Percentiles rank a stretch among this genome's conserved stretches.
These are phyloP conservation scores for Antechinus stuartii DNA, from an alignment of 2,113 vertebrate species.

Conservation along the genomic window DNA sequence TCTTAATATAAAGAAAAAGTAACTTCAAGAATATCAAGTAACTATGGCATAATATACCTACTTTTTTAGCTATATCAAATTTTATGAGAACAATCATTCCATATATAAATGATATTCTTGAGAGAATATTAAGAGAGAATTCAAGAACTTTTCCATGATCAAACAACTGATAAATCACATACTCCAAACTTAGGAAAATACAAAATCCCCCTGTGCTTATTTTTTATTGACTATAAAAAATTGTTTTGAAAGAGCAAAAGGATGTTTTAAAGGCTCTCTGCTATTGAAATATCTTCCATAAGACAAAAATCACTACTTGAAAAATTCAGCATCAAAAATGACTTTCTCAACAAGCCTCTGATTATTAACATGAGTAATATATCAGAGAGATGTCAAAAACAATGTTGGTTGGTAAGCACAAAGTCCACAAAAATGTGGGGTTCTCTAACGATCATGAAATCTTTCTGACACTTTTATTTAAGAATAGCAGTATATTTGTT, in stretches of 20 bases:
- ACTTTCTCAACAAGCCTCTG: background rate
- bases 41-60: background rate
- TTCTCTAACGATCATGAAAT: background rate
- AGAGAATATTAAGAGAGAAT: background rate
- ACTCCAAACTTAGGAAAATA: background rate
- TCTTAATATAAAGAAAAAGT: background rate
- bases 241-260: background rate
- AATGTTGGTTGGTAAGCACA: background rate
- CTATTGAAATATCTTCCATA: background rate
- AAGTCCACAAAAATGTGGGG: background rate
- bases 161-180: background rate
- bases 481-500: background rate
- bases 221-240: background rate
- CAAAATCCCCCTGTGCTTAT: background rate
- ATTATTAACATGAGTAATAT: background rate
- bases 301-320: background rate
- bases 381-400: background rate
- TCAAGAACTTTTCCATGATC: background rate
- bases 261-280: background rate
- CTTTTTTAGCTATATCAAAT: background rate
- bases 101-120: background rate
- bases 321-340: background rate
- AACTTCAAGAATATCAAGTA: too few species aligned
- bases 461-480: background rate
- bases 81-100: background rate